Percentiles rank a stretch among this genome's conserved stretches.
These are phyloP conservation scores for Eupelmus urozonus DNA, from an alignment of 2,888 invertebrate species.

Conservation along the genomic window DNA sequence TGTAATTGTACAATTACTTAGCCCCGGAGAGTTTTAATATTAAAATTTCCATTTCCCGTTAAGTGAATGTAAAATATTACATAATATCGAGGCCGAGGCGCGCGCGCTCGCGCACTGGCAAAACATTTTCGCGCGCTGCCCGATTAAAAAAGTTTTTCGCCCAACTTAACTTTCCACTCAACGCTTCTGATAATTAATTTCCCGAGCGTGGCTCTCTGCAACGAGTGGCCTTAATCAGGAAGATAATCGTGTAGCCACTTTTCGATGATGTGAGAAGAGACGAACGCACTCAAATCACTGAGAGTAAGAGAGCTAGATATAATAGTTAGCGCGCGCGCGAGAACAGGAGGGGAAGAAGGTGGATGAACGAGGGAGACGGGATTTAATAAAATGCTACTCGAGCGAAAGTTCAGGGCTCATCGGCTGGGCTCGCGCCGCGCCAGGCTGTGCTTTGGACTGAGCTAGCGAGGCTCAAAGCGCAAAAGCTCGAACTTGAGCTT, in stretches of 20 bases:
- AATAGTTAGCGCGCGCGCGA: no score
- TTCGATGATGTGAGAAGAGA: slow-evolving; percentile 13
- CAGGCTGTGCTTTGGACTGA: no score
- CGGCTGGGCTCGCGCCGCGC: slow-evolving; percentile 9
- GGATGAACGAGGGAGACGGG: slow-evolving; percentile 1
- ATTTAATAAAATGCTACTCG: slow-evolving; percentile 54
- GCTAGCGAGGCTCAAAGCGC: slow-evolving; percentile 22
- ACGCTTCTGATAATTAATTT: slow-evolving; percentile 33
- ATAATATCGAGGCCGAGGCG: no score
- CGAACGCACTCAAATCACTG: not conserved
- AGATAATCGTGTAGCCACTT: slow-evolving; percentile 29
- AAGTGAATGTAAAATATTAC: no score
- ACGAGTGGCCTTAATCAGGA: slow-evolving; percentile 25
- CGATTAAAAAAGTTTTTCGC: slow-evolving; percentile 32
- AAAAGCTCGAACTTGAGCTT: slow-evolving; percentile 51
- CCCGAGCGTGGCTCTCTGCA: not conserved
- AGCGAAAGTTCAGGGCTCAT: slow-evolving; percentile 51
- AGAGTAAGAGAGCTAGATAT: slow-evolving; percentile 1
- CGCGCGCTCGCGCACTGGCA: no score
- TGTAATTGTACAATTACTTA: no score
- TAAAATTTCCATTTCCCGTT: not conserved
- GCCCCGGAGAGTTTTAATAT: no score
- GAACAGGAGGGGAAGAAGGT: not conserved
- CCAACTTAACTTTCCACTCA: slow-evolving; percentile 35
- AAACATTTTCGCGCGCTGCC: not conserved